Evolutionary conservation across 2,888 invertebrate genomes (phyloP), one percentile per base, ranked within the genome.

Genomic region (Platycheirus albimanus): DNA sequence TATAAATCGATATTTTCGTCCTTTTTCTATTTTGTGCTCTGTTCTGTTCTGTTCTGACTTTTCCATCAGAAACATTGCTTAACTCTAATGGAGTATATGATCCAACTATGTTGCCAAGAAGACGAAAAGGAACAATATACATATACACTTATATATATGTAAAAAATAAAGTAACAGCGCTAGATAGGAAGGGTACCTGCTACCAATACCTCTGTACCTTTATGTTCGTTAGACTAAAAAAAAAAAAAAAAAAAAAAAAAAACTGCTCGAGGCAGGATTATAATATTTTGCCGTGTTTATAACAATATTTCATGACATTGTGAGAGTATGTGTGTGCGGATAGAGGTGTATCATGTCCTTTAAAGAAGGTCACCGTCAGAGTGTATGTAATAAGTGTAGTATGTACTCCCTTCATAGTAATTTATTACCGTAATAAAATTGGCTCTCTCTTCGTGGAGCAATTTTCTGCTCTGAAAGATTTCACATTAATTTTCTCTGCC

Each of bases 351-450:
- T 56, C 45, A 49, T 84, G 78, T 69, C 84, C 84, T 75, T 78
- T 67, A 61, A 77, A 85, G 66, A 77, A 77, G 69, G 81, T 76
- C 75, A 76, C 81, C 67, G 61, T n/a, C n/a, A 20, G 3, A n/a
- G 11, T 47, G 6, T 56, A 38, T 15, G 78, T 80, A 80, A 85
- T 85, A 85, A 85, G 79, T 84, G 78, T 85, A 85, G n/a, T n/a
- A n/a, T n/a, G n/a, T n/a, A n/a, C 85, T 85, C n/a, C 84, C 78
- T 84, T 85, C 84, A 72, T 84, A 80, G 81, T 84, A 85, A 85
- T 85, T 85, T 85, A 85, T 85, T 77, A 74, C 78, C 41, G 76
- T 78, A 84, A 85, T 85, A 85, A 85, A 85, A 85, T 80, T 85
- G 77, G 85, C 11, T 11, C 72, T 74, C 70, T 80, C 54, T 77